Conservation (phyloP, 1,140 invertebrate species). For the Drosophila neocordata region DNA sequence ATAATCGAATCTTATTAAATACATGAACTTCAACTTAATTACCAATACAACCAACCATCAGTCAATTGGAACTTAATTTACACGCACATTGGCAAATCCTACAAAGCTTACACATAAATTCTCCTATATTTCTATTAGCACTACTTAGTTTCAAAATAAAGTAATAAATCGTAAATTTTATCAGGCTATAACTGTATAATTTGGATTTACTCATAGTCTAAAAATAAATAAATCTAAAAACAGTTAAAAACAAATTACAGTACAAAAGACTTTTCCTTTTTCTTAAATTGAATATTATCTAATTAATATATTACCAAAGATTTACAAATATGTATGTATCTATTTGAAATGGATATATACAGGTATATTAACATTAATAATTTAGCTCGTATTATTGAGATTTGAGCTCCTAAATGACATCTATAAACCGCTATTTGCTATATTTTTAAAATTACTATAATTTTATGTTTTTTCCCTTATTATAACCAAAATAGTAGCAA, state of each 20-base stretch:
- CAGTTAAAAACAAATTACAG: no score
- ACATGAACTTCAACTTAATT: slow-evolving; percentile 61
- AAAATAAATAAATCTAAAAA: no score
- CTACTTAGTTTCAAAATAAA: background rate
- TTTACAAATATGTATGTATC: no score
- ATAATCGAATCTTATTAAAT: slow-evolving; percentile 54
- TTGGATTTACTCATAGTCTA: no score
- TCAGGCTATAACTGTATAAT: no score
- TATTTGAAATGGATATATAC: slow-evolving; percentile 4
- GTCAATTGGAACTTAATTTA: slow-evolving; percentile 26
- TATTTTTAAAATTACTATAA: no score
- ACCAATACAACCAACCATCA: slow-evolving; percentile 34
- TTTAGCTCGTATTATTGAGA: background rate
- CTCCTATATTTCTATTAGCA: background rate
- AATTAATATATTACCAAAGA: no score
- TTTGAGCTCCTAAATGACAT: background rate
- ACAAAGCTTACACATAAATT: background rate
- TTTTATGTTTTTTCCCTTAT: no score
- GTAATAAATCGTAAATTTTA: background rate
- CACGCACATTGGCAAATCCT: slow-evolving; percentile 26
- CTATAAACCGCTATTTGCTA: no score
- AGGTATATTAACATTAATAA: background rate
- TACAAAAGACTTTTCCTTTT: no score
- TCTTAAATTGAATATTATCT: no score
- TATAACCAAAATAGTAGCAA: no score